Percentiles rank a stretch among this genome's conserved stretches.
These are phyloP conservation scores for Haplotaxodon microlepis DNA, from an alignment of 2,113 vertebrate species.

Conservation along the genomic window DNA sequence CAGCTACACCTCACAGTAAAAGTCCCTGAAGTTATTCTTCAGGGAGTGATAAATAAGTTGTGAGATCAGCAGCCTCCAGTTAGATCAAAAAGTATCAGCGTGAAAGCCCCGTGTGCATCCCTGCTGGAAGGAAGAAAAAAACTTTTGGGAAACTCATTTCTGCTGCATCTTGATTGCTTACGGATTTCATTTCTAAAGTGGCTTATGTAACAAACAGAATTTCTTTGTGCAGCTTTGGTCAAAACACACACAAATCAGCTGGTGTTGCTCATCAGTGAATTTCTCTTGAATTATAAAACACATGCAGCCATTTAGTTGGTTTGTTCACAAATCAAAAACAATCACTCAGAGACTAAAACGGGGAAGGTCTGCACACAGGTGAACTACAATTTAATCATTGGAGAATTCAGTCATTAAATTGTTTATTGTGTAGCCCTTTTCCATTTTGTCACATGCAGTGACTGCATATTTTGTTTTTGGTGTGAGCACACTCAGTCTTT, in stretches of 20 bases:
- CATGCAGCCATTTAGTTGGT: background rate
- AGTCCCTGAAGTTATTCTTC: background rate
- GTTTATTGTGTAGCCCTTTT: background rate
- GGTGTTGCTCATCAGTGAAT: background rate
- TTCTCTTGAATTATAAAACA: background rate
- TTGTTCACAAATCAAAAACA: background rate
- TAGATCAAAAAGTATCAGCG: slow-evolving; percentile 19
- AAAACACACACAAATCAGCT: background rate
- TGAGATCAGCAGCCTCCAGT: slow-evolving; percentile 25
- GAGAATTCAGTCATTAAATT: background rate
- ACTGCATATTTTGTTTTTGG: background rate
- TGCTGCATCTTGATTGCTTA: background rate
- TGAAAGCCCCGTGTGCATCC: background rate
- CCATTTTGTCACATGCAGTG: background rate
- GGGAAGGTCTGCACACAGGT: background rate
- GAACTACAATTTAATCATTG: background rate
- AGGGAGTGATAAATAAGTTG: slow-evolving; percentile 15
- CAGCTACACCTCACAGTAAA: slow-evolving; percentile 1
- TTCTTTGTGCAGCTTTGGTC: background rate
- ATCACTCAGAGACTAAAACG: background rate
- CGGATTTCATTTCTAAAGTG: background rate
- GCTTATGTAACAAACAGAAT: background rate
- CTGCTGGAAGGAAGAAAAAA: background rate
- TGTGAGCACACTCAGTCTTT: background rate
- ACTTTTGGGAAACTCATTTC: background rate